Percentiles rank a stretch among this genome's conserved stretches.
These are phyloP conservation scores for Spea bombifrons DNA, from an alignment of 2,113 vertebrate genomes.

Conservation along the genomic window DNA sequence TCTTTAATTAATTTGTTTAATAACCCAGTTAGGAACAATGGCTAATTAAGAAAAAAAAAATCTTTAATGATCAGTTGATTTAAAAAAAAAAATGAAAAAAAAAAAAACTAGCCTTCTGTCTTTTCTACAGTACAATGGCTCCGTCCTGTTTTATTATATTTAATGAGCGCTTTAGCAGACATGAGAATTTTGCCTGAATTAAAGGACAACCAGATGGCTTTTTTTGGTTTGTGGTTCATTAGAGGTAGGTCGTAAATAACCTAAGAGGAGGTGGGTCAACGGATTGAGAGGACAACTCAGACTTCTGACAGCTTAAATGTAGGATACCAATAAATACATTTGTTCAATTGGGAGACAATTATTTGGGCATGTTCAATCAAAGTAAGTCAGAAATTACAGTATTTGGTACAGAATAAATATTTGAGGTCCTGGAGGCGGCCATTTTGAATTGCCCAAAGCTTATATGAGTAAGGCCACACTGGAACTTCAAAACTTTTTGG, in stretches of 20 bases:
- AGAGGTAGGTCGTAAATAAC: not conserved
- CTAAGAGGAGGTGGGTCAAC: conserved; percentile 1
- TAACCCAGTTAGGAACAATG: conserved; percentile 59
- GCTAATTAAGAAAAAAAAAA: conserved; percentile 62
- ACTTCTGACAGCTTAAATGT: no score
- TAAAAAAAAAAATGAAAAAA: not conserved
- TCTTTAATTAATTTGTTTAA: conserved; percentile 65
- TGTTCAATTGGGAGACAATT: no score
- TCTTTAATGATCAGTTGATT: conserved; percentile 55
- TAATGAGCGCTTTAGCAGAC: conserved; percentile 57
- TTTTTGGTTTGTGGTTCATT: conserved; percentile 6
- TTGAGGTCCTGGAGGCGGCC: no score
- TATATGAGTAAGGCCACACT: no score
- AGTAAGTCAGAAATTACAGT: no score
- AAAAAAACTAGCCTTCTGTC: conserved; percentile 28
- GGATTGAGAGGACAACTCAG: no score
- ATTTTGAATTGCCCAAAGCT: no score
- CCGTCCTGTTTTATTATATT: conserved; percentile 53
- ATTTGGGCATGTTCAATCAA: no score
- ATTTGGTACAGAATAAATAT: no score
- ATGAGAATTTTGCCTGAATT: conserved; percentile 47
- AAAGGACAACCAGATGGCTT: conserved; percentile 51
- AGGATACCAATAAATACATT: no score
- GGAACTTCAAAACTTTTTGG: no score
- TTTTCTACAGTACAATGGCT: conserved; percentile 33